A percentile compares a stretch with the other conserved stretches of the same genome.
phyloP scores from a whole-genome alignment of 1,140 invertebrate genomes.

The Conopomorpha cramerella region DNA sequence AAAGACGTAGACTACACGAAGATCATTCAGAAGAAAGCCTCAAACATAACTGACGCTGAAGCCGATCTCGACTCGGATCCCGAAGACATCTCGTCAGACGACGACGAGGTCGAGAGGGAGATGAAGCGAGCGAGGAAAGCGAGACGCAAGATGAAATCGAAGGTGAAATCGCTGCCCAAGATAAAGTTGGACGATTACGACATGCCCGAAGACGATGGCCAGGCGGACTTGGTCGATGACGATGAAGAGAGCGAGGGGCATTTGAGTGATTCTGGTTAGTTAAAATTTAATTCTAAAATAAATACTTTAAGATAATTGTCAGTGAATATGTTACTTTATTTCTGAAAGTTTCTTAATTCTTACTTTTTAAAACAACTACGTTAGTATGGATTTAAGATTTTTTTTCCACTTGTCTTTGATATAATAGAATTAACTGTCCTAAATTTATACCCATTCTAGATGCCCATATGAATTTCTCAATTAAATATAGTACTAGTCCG shows the following conservation, averaged over 20 bases:
- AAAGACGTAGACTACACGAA: conserved; percentile 45
- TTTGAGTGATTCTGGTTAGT: conserved; percentile 41
- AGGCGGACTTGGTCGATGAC: conserved; percentile 56
- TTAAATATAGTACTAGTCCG: too few species aligned
- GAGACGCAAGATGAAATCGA: conserved; percentile 52
- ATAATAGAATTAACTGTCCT: too few species aligned
- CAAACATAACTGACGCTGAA: conserved; percentile 13
- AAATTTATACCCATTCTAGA: too few species aligned
- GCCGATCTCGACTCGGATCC: conserved; percentile 36
- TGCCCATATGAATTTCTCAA: too few species aligned
- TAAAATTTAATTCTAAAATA: too few species aligned
- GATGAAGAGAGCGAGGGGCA: conserved; percentile 52
- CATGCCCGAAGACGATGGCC: conserved; percentile 64
- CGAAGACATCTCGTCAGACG: conserved; percentile 44
- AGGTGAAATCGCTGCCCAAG: conserved; percentile 57
- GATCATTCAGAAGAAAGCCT: conserved; percentile 24
- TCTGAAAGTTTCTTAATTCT: too few species aligned
- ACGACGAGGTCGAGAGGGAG: conserved; percentile 56
- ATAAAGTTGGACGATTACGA: conserved; percentile 69
- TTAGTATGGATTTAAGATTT: too few species aligned
- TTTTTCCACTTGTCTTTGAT: too few species aligned
- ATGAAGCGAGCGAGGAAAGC: conserved; percentile 62
- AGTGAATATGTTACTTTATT: too few species aligned
- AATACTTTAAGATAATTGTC: too few species aligned
- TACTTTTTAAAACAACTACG: too few species aligned